Conservation (phyloP, 2,113 vertebrate genomes). For the Gallinago media region DNA sequence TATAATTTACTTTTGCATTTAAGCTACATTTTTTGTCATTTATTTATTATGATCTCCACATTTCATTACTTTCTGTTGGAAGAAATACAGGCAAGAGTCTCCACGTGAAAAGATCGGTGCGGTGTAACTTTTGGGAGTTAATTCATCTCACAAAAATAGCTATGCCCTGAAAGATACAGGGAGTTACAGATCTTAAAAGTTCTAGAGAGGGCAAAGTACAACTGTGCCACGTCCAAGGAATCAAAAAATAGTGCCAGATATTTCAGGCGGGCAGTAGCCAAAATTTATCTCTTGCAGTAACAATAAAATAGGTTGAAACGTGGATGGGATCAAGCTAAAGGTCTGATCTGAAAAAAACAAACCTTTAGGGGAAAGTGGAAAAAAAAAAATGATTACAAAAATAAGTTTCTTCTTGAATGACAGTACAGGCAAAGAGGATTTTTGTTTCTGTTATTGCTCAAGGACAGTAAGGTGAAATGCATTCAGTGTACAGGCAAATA, state of each 20-base stretch:
- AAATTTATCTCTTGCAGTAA: neutral
- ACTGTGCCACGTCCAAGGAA: neutral
- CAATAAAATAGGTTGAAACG: neutral
- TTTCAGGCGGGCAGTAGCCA: neutral
- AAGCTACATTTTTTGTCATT: neutral
- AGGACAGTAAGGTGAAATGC: neutral
- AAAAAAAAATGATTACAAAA: neutral
- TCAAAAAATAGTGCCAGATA: conserved; percentile 27
- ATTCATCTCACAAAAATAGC: neutral
- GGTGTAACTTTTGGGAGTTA: neutral
- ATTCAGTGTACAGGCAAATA: neutral
- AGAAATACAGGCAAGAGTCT: neutral
- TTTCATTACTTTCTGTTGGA: neutral
- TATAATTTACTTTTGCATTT: neutral
- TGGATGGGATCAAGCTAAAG: neutral
- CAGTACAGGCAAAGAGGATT: neutral
- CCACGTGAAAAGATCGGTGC: neutral
- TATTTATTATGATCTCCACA: neutral
- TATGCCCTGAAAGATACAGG: neutral
- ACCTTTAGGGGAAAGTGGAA: neutral
- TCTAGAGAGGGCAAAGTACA: conserved; percentile 16
- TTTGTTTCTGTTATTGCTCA: neutral
- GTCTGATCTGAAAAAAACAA: neutral
- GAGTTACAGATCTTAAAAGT: neutral
- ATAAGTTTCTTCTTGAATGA: neutral